Base-by-base conservation (phyloP, 1,140 invertebrate species). In the Euglossa dilemma region DNA sequence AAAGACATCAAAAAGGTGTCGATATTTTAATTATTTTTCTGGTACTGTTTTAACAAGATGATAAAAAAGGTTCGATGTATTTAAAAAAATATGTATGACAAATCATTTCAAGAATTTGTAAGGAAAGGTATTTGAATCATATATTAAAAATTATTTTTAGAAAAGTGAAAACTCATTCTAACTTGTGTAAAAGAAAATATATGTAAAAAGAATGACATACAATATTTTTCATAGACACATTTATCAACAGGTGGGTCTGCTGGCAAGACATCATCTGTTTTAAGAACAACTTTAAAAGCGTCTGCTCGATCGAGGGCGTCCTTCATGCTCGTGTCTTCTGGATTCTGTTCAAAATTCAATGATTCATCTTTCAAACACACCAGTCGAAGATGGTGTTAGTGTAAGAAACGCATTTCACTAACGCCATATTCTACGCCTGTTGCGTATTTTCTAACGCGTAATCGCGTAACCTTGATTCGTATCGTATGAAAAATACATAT, bases 391-490 rank as follows among this genome's bases (percentile, higher is more conserved):
- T 61, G 23, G 16, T 57, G 14, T 45, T 9, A 0, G 8, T 25
- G 56, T 2, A 8, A 25, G 7, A 50, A 23, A 25, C 18, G 47
- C n/a, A 36, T 54, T n/a, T 23, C 8, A 20, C 18, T 12, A 16
- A 36, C 61, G 6, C 20, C 6, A 20, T 74, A 28, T 23, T 72
- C 66, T 50, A 14, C 36, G 61, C 56, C 12, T 66, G 28, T 20
- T 23, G 47, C 9, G 7, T 23, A 36, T 64, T 66, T 66, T 47
- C 43, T 20, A 36, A 50, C 9, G 23, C 16, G 47, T 81, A 66
- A 74, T 81, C 36, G 14, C 70, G 43, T 7, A 66, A 25, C 71
- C 79, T 57, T 75, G 70, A 56, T 25, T 18, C 52, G 20, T 75
- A 47, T 66, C 2, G 9, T 18, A 75, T 74, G 72, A 36, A 75